Evolutionary conservation across 2,888 invertebrate species (phyloP), one percentile per base, ranked within the genome.

Genomic region (Xestobium rufovillosum): DNA sequence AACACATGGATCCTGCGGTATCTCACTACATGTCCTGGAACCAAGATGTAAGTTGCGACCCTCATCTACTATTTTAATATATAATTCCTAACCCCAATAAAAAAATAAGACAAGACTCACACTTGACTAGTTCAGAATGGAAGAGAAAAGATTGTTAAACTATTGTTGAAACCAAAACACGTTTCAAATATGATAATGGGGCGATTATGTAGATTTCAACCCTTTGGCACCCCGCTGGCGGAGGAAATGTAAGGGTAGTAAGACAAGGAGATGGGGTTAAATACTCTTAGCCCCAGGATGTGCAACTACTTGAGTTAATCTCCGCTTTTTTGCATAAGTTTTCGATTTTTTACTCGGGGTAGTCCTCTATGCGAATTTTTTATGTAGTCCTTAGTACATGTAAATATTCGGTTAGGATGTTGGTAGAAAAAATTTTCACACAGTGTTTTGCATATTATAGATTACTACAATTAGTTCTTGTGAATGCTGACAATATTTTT

Each of bases 1-100:
- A 91, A 62, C 90, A 91, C 64, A 90, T 90, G 81, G 90, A 88
- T 66, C 80, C 81, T 49, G 80, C 82, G 41, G 78, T 81, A 51
- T 85, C 85, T 54, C 84, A 85, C 57, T 83, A 83, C 66, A 72
- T 73, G 72, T 59, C 61, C 16, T 66, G 66, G 48, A 73, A 72
- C 39, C 78, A 78, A 55, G 78, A 78, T 65, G 78, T 78, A 48
- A 76, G 76, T 75, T 49, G 35, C 34, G 11, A n/a, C 23, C 6
- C 23, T n/a, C 6, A 19, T 19, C 23, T n/a, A 6, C 6, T 8
- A 19, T 19, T 19, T 19, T n/a, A 19, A 19, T 19, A 19, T 19
- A 8, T 19, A 19, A 19, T 19, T 19, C 23, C 23, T 19, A 19
- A 19, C 23, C 23, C 23, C 23, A 19, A 19, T 19, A 19, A 19